phyloP scores from a whole-genome alignment of 2,113 vertebrate species.

The Leucoraja erinaceus region DNA sequence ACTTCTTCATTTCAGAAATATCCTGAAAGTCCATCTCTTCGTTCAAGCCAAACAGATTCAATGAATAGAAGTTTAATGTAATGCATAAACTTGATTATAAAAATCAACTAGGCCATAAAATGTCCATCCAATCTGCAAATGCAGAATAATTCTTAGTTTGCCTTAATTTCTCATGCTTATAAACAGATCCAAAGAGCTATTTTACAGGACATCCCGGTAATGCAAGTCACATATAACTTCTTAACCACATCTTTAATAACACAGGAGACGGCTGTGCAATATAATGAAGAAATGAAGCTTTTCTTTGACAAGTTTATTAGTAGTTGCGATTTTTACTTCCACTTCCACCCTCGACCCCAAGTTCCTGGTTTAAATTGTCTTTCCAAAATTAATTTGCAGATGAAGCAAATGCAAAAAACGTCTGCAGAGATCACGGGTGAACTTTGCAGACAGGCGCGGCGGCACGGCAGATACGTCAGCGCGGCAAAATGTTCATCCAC shows the following conservation, averaged over 20 bases:
- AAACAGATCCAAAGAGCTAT: too few relatives aligned
- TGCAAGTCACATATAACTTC: background rate
- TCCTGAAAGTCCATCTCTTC: background rate
- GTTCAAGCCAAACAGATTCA: background rate
- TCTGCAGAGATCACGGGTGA: background rate
- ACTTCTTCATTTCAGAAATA: background rate
- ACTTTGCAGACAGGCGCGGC: background rate
- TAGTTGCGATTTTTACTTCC: background rate
- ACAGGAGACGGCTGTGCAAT: background rate
- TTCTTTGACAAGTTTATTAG: background rate
- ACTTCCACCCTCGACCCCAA: background rate
- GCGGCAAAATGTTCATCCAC: background rate
- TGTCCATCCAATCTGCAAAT: too few relatives aligned
- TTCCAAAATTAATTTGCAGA: background rate
- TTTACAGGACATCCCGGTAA: background rate
- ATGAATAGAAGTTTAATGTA: too few relatives aligned
- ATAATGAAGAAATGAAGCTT: background rate
- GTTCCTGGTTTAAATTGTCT: background rate
- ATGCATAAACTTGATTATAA: too few relatives aligned
- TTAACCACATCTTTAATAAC: background rate
- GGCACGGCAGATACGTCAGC: background rate
- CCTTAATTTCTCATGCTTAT: too few relatives aligned
- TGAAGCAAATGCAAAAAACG: background rate
- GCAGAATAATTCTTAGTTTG: too few relatives aligned
- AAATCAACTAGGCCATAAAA: too few relatives aligned